These are phyloP conservation scores for Dryadula phaetusa DNA, from an alignment of 2,888 invertebrate genomes.

Conservation along the genomic window DNA sequence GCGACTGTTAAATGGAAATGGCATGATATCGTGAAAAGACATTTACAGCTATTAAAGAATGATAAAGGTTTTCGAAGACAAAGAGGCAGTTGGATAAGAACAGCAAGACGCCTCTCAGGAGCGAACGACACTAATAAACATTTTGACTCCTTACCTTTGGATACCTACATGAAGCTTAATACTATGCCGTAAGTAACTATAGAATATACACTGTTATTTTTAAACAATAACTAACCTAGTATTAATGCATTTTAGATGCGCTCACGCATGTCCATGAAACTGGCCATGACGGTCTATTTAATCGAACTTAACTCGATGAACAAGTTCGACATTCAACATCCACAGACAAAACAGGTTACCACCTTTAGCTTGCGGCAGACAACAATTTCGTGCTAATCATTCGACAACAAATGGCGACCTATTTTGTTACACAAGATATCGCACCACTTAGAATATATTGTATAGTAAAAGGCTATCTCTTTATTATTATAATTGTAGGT, in stretches of 20 bases:
- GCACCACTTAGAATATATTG: constrained; percentile 10
- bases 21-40: constrained; percentile 81
- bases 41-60: constrained; percentile 75
- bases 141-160: constrained; percentile 64
- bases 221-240: constrained; percentile 28
- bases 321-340: constrained; percentile 45
- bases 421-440: constrained; percentile 8
- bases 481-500: neutral
- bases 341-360: constrained; percentile 67
- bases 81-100: constrained; percentile 79
- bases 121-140: constrained; percentile 67
- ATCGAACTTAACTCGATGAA: constrained; percentile 56
- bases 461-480: neutral
- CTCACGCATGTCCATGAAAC: constrained; percentile 57
- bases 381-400: constrained; percentile 63
- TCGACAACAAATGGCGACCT: constrained; percentile 40
- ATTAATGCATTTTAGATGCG: constrained; percentile 48
- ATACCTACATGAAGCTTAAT: constrained; percentile 77
- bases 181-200: constrained; percentile 76
- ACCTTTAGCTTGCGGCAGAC: constrained; percentile 57
- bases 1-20: constrained; percentile 81
- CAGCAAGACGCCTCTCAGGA: constrained; percentile 74
- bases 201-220: constrained; percentile 25
- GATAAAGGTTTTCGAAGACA: constrained; percentile 79
- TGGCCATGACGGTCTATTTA: constrained; percentile 61